Evolutionary conservation across 2,797 vertebrate genomes (phyloP).

Genomic region (Sebastes hubbsi): DNA sequence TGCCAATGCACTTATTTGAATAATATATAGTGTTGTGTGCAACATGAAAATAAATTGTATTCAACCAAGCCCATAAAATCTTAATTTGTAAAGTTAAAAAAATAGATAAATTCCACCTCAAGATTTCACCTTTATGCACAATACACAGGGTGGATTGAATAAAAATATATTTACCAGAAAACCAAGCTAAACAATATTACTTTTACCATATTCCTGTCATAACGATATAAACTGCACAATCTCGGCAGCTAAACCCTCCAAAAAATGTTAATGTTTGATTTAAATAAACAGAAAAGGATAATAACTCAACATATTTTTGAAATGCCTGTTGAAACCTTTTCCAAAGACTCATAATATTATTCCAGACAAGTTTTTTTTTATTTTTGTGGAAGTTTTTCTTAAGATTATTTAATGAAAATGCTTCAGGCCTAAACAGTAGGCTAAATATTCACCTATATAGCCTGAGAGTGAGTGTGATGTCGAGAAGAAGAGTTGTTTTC

Average conservation of each 20-base stretch:
- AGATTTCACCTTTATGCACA: neutral
- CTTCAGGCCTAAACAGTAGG: neutral
- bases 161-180: neutral
- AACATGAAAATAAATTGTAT: neutral
- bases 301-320: neutral
- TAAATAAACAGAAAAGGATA: neutral
- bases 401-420: neutral
- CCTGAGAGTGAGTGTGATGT: neutral
- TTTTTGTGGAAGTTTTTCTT: neutral
- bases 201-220: neutral
- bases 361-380: neutral
- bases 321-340: neutral
- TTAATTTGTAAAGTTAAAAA: neutral
- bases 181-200: neutral
- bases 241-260: neutral
- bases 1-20: neutral
- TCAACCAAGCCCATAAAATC: neutral
- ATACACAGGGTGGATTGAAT: neutral
- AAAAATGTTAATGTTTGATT: neutral
- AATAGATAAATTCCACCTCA: neutral
- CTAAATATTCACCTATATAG: neutral
- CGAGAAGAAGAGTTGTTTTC: slow-evolving; percentile 43
- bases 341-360: neutral
- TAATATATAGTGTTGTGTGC: neutral
- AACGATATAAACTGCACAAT: neutral